Evolutionary conservation across 2,888 invertebrate species (phyloP), one percentile per base, ranked within the genome.

Genomic region (Caenorhabditis sp.): DNA sequence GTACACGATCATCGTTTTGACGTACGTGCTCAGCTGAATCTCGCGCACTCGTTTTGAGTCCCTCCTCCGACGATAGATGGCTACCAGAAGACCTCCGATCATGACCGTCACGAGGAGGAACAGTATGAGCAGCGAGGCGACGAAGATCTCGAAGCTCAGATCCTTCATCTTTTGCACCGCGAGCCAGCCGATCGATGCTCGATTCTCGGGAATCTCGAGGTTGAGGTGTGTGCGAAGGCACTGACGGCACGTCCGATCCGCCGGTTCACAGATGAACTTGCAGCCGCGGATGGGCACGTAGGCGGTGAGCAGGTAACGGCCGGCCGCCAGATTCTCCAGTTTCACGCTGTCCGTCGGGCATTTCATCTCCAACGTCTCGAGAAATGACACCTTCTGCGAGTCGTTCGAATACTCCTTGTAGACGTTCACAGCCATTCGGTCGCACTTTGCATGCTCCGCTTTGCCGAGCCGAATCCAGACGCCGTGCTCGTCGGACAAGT

Each of bases 261-360:
- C 30, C 11, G 50, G 9, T 1, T 78, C 73, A 43, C 86, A 86
- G 15, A 55, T 13, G 26, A 85, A 74, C n/a, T 48, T 50, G 46
- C 87, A 87, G 46, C 86, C 81, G 41, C 79, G 81, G 6, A 80
- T 74, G 11, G 82, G 82, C 1, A 86, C 81, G 63, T 78, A 83
- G 20, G 77, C 85, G 46, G 80, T 78, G 2, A 81, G 66, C 3
- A 71, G 26, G 71, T 87, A 87, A 20, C 30, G 50, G 2, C 68
- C 68, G 1, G 58, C 41, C 17, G 7, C 17, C 27, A 32, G 50
- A 41, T 68, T 50, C 26, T 52, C 59, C 68, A 58, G 59, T 32
- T 52, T 68, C 1, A 59, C 48, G 2, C 39, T 22, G 6, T 20
- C 27, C 13, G 58, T 59, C 7, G 68, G 58, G 32, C 68, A 68